Conservation (phyloP, 1,140 invertebrate species). For the Aethina tumida region DNA sequence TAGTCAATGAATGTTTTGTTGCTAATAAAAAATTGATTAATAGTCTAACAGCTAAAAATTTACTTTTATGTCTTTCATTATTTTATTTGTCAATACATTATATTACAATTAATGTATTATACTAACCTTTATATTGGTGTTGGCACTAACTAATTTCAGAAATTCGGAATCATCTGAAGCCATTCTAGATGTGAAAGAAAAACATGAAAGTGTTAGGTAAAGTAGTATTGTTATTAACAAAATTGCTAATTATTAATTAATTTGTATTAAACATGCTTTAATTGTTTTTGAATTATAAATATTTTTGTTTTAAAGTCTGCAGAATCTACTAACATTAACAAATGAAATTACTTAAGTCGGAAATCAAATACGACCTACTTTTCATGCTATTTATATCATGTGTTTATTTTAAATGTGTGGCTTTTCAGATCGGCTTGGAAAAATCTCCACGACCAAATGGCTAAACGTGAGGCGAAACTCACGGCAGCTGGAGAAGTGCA, state of each 20-base stretch:
- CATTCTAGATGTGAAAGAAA: slow-evolving; percentile 24
- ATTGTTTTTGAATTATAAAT: slow-evolving; percentile 8
- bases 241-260: slow-evolving; percentile 4
- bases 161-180: slow-evolving; percentile 23
- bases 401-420: slow-evolving; percentile 1
- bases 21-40: too few relatives aligned
- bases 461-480: slow-evolving; percentile 74
- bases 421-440: slow-evolving; percentile 71
- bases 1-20: background rate
- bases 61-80: background rate
- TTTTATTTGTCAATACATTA: background rate
- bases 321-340: background rate
- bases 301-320: background rate
- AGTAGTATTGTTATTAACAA: slow-evolving; percentile 9
- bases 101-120: too few relatives aligned
- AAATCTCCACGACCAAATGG: slow-evolving; percentile 73
- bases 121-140: slow-evolving; percentile 17
- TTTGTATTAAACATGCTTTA: slow-evolving; percentile 1
- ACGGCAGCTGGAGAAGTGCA: slow-evolving; percentile 92
- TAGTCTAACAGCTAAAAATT: background rate
- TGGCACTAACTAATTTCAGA: slow-evolving; percentile 32
- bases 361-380: too few relatives aligned
- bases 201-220: slow-evolving; percentile 27
- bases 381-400: too few relatives aligned
- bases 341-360: too few relatives aligned